phyloP scores from a whole-genome alignment of 1,140 invertebrate species.

The Zaprionus lachaisei region DNA sequence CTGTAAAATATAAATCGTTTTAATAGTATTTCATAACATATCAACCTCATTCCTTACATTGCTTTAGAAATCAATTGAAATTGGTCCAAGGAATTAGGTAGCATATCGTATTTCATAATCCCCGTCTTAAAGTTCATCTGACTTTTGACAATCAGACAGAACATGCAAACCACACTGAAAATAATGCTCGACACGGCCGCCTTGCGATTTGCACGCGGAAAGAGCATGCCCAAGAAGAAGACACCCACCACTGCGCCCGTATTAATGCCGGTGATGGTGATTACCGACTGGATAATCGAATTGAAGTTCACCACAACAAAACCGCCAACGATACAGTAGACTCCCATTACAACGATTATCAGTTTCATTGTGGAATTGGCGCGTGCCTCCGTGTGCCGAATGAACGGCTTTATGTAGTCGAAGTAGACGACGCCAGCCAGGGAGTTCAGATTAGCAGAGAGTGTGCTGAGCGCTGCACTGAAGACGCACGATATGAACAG shows the following conservation, averaged over 20 bases:
- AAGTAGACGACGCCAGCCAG: slow-evolving; percentile 91
- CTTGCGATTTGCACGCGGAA: slow-evolving; percentile 87
- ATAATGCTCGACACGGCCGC: slow-evolving; percentile 90
- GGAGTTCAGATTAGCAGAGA: slow-evolving; percentile 90
- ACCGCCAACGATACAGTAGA: slow-evolving; percentile 87
- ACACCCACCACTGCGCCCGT: slow-evolving; percentile 89
- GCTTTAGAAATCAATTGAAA: slow-evolving; percentile 48
- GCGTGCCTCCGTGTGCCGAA: slow-evolving; percentile 85
- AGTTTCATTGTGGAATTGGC: slow-evolving; percentile 88
- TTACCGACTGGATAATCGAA: slow-evolving; percentile 87
- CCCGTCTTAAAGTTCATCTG: slow-evolving; percentile 88
- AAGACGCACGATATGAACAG: slow-evolving; percentile 89
- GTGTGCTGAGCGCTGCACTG: slow-evolving; percentile 89
- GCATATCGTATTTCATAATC: slow-evolving; percentile 85
- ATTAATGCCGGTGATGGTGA: slow-evolving; percentile 87
- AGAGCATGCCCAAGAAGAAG: slow-evolving; percentile 90
- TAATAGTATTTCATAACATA: no score
- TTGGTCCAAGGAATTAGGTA: slow-evolving; percentile 86
- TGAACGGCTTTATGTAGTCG: slow-evolving; percentile 88
- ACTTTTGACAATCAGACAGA: slow-evolving; percentile 92
- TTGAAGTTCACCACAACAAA: slow-evolving; percentile 88
- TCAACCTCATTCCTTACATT: slow-evolving; percentile 34
- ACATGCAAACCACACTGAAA: slow-evolving; percentile 87
- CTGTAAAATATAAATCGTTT: not conserved
- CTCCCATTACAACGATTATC: slow-evolving; percentile 86